Conservation (phyloP, 2,113 vertebrate species). For the Archilochus colubris region DNA sequence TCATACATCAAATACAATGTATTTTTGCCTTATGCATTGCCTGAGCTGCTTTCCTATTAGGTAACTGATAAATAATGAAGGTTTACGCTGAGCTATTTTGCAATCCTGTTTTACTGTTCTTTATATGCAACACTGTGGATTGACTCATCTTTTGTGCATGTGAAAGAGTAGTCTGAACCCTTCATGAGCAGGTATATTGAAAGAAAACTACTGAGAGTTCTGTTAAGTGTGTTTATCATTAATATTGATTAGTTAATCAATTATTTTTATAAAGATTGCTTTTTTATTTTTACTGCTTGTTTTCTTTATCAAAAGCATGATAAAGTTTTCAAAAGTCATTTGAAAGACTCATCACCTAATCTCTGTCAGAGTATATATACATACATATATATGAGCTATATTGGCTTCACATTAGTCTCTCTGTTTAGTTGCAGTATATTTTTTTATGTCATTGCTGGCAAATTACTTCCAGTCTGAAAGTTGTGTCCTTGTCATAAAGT, state of each 20-base stretch:
- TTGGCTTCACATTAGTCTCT: neutral
- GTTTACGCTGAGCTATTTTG: neutral
- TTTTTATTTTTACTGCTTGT: neutral
- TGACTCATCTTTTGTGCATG: neutral
- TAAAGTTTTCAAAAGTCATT: neutral
- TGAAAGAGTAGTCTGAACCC: neutral
- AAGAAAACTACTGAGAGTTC: neutral
- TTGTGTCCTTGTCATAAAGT: neutral
- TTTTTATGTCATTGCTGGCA: neutral
- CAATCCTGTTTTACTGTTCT: neutral
- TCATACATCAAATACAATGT: neutral
- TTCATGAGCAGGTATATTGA: neutral
- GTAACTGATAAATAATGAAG: neutral
- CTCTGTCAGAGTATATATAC: neutral
- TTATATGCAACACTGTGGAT: neutral
- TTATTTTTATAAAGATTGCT: neutral
- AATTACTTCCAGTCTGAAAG: neutral
- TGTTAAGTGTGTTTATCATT: neutral
- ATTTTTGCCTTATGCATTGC: neutral
- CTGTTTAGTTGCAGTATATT: neutral
- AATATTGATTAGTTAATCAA: neutral
- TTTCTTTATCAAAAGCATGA: neutral
- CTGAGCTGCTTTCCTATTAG: neutral
- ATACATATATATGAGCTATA: no score
- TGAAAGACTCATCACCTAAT: neutral